A percentile compares a stretch with the other conserved stretches of the same genome.
Evolutionary conservation across 2,888 invertebrate species (phyloP).

Genomic region (Chesias legatella): DNA sequence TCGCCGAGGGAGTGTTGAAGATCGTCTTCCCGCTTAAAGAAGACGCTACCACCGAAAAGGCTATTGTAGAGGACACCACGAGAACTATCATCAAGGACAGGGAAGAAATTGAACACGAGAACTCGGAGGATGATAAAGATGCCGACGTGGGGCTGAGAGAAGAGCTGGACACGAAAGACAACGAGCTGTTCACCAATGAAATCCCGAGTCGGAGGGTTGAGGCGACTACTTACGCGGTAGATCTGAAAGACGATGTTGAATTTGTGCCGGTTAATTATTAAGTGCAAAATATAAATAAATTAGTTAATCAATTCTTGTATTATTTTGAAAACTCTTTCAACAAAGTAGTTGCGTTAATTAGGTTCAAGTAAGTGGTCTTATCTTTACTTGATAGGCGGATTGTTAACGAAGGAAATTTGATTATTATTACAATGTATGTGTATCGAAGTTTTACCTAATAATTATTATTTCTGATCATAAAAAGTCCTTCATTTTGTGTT

Average conservation of each 20-base stretch:
- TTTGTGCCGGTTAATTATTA: conserved; percentile 57
- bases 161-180: conserved; percentile 28
- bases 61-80: conserved; percentile 26
- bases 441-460: no score
- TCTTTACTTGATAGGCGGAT: no score
- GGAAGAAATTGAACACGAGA: conserved; percentile 45
- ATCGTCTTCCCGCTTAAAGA: conserved; percentile 51
- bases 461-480: no score
- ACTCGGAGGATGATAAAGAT: conserved; percentile 29
- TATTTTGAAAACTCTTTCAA: neutral
- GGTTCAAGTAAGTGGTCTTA: no score
- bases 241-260: conserved; percentile 57
- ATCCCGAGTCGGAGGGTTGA: conserved; percentile 42
- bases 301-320: neutral
- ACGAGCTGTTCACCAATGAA: conserved; percentile 45
- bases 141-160: conserved; percentile 46
- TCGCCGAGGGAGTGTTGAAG: conserved; percentile 42
- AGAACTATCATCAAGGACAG: conserved; percentile 32
- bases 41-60: conserved; percentile 15
- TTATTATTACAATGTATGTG: no score
- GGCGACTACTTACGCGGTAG: conserved; percentile 64
- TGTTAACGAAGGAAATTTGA: no score
- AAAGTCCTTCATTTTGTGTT: no score
- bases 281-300: conserved; percentile 3
- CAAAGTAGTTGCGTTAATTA: no score